phyloP scores from a whole-genome alignment of 1,140 invertebrate genomes.

The Andricus grossulariae region DNA sequence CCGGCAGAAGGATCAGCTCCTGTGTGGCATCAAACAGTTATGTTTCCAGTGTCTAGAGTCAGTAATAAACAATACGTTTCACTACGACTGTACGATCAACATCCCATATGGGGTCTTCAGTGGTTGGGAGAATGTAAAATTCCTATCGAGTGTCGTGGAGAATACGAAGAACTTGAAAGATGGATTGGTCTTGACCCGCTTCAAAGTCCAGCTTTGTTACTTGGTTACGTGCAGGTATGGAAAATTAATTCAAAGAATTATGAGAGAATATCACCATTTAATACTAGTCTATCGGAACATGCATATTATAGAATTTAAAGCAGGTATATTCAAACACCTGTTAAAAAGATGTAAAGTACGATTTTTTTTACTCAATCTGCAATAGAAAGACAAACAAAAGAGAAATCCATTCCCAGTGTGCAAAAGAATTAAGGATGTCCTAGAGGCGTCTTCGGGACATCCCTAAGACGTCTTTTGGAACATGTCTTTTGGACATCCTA shows the following conservation, averaged over 20 bases:
- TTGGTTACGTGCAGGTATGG: conserved; percentile 65
- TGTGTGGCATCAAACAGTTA: conserved; percentile 71
- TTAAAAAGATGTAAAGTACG: too few relatives aligned
- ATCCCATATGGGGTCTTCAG: conserved; percentile 72
- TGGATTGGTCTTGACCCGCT: conserved; percentile 69
- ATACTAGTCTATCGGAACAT: too few relatives aligned
- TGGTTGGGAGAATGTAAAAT: conserved; percentile 71
- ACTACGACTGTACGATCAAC: conserved; percentile 69
- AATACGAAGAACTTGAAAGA: conserved; percentile 71
- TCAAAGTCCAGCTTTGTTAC: conserved; percentile 64
- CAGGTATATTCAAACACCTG: too few relatives aligned
- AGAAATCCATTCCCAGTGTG: too few relatives aligned
- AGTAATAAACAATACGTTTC: conserved; percentile 63
- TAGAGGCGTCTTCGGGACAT: too few relatives aligned
- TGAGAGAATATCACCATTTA: too few relatives aligned
- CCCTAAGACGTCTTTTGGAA: too few relatives aligned
- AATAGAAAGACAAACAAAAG: too few relatives aligned
- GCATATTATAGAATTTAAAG: too few relatives aligned
- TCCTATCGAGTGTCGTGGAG: conserved; percentile 65
- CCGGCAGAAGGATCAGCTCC: conserved; percentile 68
- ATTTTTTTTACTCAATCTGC: too few relatives aligned
- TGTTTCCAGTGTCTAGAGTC: conserved; percentile 64
- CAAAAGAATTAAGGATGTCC: too few relatives aligned
- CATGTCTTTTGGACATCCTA: too few relatives aligned
- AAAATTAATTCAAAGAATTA: neutral